Base-by-base conservation (phyloP, 1,140 invertebrate genomes). In the Nomia melanderi region DNA sequence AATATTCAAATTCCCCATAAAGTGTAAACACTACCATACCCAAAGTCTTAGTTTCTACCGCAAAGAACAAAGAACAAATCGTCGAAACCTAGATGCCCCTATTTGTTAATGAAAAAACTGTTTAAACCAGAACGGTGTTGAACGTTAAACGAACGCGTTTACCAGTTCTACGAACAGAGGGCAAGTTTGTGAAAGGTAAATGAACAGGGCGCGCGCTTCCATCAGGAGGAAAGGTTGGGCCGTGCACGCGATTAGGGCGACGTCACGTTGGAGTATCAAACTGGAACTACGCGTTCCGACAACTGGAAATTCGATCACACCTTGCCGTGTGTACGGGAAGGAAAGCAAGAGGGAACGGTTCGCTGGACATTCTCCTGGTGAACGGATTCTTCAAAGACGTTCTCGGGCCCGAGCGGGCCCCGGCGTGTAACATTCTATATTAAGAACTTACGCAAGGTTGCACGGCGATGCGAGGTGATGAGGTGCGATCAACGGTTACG, bases 281-380 rank as follows among this genome's bases (percentile, higher is more conserved):
- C 59, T 78, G 76, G 76, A 73, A 59, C 57, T 83, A 76, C 53
- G 59, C 80, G 66, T 79, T 83, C 77, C 62, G 82, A 79, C 82
- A 83, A 79, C 71, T 78, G 77, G 82, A 79, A 83, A 83, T 83
- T 57, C 60, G 77, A 82, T 83, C 77, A 75, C 81, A 66, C 80
- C 60, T 82, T 57, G 70, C 23, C 39, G 47, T 17, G 75, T 72
- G 73, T 33, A 25, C 27, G 71, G 56, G 25, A 67, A 44, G 20
- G 23, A 33, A 17, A 27, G 29, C 9, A 44, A 41, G 54, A 27
- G 50, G 50, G n/a, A 57, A n/a, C 56, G 53, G 54, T 81, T 59
- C 79, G 41, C 25, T 57, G 41, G 60, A 78, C 60, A 82, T 71
- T 70, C 56, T 71, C 44, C 66, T 53, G 65, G 74, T 39, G 74